Evolutionary conservation across 2,797 vertebrate genomes (phyloP), one percentile per base, ranked within the genome.

Genomic region (Malurus leucopterus): DNA sequence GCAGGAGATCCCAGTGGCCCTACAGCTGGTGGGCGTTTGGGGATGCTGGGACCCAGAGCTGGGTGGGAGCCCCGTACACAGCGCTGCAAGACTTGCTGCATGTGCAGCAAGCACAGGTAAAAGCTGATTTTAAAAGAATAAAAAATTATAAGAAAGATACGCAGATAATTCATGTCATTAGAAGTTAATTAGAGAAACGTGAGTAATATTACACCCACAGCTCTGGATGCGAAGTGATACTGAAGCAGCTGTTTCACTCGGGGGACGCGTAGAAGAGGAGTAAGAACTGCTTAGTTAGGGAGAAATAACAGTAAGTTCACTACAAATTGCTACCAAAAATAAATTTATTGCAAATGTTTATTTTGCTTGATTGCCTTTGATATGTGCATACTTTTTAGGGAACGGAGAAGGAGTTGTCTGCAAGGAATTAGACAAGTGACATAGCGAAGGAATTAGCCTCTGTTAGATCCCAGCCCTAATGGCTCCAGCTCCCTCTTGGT

Each of bases 281-380:
- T 68, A 84, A 92, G 81, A 92, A 86, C 64, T 79, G 87, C 80
- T 93, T 74, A 82, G 63, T 84, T 89, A 61, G 85, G 61, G 83
- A 91, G 91, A 88, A 92, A 79, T 53, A 86, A 65, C 59, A 73
- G 65, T 72, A 83, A 77, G 72, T 79, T 86, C 55, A 68, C 36
- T 90, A 90, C 79, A 89, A 93, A 88, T 93, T 84, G 61, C 78
- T 93, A 91, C 84, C 74, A 88, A 89, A 92, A 93, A 92, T 76
- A 86, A 76, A 71, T 94, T 46, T 86, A 55, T 91, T 88, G 81
- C 90, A 81, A 88, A 86, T 89, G 72, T 88, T 86, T 92, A 41
- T 91, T 91, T 95, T 89, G 79, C 54, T 90, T 94, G 89, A 94
- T 94, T 67, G 73, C 53, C 62, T 78, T 93, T 93, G 47, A 62